Conservation (phyloP, 2,113 vertebrate genomes). For the Trochalopteron elliotii region DNA sequence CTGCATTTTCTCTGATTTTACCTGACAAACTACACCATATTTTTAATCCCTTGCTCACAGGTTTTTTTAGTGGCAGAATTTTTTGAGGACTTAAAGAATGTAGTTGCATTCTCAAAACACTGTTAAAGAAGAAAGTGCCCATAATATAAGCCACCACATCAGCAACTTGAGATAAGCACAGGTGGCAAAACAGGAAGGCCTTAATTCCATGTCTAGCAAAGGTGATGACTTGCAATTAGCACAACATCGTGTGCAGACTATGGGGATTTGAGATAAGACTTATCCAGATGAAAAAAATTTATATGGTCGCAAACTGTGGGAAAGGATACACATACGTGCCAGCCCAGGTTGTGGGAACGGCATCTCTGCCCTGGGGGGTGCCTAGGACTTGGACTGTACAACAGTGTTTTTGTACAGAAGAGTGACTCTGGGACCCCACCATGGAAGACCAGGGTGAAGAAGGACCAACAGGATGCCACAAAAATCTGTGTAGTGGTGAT, state of each 20-base stretch:
- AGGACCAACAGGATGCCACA: not conserved
- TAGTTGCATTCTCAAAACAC: not conserved
- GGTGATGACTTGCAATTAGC: not conserved
- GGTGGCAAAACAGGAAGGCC: not conserved
- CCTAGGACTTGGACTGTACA: not conserved
- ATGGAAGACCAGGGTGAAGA: rapidly evolving
- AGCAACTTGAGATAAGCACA: not conserved
- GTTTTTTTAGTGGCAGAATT: not conserved
- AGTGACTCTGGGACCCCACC: not conserved
- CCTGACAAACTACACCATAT: not conserved
- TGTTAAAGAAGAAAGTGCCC: not conserved
- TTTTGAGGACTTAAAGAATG: not conserved
- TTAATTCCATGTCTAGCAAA: not conserved
- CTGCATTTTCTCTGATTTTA: not conserved
- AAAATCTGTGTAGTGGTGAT: not conserved
- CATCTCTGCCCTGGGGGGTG: not conserved
- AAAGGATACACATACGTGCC: not conserved
- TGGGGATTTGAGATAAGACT: not conserved
- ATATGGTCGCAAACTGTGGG: rapidly evolving
- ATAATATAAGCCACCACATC: not conserved
- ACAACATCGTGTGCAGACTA: not conserved
- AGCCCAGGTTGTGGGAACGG: rapidly evolving
- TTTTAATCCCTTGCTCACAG: not conserved
- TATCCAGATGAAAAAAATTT: not conserved
- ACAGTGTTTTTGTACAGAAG: not conserved